A percentile compares a stretch with the other conserved stretches of the same genome.
Evolutionary conservation across 2,888 invertebrate genomes (phyloP).

Genomic region (Leptinotarsa rubiginosa): DNA sequence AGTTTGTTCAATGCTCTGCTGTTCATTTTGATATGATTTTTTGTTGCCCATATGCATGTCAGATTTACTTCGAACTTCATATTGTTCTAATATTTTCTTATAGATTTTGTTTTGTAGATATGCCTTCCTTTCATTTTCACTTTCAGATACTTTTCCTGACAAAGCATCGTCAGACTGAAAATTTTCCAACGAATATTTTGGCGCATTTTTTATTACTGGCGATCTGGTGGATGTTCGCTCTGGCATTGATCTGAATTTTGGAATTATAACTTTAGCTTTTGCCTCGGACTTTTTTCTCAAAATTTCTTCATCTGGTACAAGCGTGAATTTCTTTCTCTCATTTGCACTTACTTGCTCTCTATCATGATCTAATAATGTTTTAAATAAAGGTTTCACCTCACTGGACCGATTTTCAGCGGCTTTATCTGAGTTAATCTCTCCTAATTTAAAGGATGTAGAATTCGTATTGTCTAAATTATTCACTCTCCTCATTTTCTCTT

Average conservation of each 20-base stretch:
- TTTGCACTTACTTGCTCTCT: constrained; percentile 6
- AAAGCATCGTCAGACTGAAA: background rate
- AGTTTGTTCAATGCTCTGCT: background rate
- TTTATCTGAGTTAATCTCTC: background rate
- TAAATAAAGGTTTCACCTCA: background rate
- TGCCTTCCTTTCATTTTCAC: background rate
- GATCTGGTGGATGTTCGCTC: background rate
- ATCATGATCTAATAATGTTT: constrained; percentile 3
- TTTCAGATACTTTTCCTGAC: background rate
- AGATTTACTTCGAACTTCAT: background rate
- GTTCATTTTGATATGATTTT: constrained; percentile 7
- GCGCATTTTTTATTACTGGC: background rate
- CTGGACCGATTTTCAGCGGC: background rate
- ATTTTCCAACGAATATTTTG: constrained; percentile 19
- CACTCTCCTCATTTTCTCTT: background rate
- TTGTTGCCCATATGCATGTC: background rate
- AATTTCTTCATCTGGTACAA: background rate
- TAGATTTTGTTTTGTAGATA: background rate
- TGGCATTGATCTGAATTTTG: background rate
- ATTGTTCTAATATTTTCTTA: constrained; percentile 11
- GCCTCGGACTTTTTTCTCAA: background rate
- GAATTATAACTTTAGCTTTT: background rate
- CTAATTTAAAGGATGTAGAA: background rate
- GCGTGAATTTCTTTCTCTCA: background rate
- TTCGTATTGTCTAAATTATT: background rate